phyloP scores from a whole-genome alignment of 53 echinoderm and acorn worm species.

The Pentamera pediparva region DNA sequence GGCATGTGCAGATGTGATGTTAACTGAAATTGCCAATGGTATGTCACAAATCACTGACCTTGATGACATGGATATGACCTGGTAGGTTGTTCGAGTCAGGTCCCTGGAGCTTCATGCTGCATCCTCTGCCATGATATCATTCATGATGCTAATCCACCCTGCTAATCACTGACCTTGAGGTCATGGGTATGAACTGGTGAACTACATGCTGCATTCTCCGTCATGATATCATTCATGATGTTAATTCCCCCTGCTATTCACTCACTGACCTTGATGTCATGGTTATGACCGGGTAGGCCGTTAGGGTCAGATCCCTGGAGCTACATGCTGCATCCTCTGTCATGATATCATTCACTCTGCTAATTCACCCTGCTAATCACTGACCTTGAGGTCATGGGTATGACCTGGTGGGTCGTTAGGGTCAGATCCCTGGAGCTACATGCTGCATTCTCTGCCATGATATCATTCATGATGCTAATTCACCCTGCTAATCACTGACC shows the following conservation, averaged over 20 bases:
- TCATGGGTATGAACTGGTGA: slow-evolving; percentile 95
- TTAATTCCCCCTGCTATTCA: neutral
- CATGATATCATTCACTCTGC: slow-evolving; percentile 95
- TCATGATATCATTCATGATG: slow-evolving; percentile 91
- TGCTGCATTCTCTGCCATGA: slow-evolving; percentile 70
- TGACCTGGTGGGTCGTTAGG: slow-evolving; percentile 80
- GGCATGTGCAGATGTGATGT: too few species aligned
- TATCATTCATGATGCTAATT: slow-evolving; percentile 89
- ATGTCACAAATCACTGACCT: too few species aligned
- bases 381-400: slow-evolving; percentile 94
- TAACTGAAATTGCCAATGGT: too few species aligned
- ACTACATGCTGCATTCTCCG: slow-evolving; percentile 75
- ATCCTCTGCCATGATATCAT: too few species aligned
- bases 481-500: too few species aligned
- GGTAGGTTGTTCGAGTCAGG: too few species aligned
- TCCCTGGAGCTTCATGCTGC: too few species aligned
- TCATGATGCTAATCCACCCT: too few species aligned
- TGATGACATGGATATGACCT: too few species aligned
- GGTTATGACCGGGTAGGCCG: slow-evolving; percentile 80
- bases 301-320: slow-evolving; percentile 69
- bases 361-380: too few species aligned
- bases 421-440: slow-evolving; percentile 78
- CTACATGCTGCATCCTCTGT: slow-evolving; percentile 78
- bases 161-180: slow-evolving; percentile 77
- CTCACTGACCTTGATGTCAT: slow-evolving; percentile 83